These are phyloP conservation scores for Champsocephalus esox DNA, from an alignment of 2,797 vertebrate species.

Conservation along the genomic window DNA sequence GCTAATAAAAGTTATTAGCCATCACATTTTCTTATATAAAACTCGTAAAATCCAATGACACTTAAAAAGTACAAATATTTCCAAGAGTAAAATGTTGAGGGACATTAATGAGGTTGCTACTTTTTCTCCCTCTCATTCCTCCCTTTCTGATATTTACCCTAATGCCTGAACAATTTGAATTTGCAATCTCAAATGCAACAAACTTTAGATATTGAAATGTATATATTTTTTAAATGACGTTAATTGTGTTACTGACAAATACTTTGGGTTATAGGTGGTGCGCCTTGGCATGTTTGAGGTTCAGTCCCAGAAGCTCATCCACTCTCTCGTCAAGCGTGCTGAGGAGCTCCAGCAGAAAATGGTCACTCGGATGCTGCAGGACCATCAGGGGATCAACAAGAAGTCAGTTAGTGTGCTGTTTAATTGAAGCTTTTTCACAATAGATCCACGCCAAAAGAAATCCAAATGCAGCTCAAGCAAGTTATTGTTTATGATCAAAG, in stretches of 20 bases:
- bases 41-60: background rate
- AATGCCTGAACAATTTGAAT: background rate
- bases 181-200: background rate
- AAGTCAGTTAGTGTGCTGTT: conserved; percentile 63
- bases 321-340: conserved; percentile 82
- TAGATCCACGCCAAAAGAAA: background rate
- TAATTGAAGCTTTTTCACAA: background rate
- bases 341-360: conserved; percentile 86
- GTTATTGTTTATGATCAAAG: too few species aligned
- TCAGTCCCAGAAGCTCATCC: conserved; percentile 87
- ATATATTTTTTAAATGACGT: background rate
- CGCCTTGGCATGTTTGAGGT: conserved; percentile 92
- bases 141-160: too few species aligned
- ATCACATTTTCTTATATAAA: background rate
- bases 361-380: conserved; percentile 81
- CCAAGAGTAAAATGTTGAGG: background rate
- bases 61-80: background rate
- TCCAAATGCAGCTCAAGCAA: background rate
- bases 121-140: conserved; percentile 3
- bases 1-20: background rate
- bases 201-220: background rate
- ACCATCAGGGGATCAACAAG: conserved; percentile 85
- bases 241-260: conserved; percentile 4
- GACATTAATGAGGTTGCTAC: background rate
- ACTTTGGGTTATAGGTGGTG: conserved; percentile 77